Percentiles rank a stretch among this genome's conserved stretches.
Evolutionary conservation across 2,888 invertebrate species (phyloP).

Genomic region (Chydorus sphaericus): DNA sequence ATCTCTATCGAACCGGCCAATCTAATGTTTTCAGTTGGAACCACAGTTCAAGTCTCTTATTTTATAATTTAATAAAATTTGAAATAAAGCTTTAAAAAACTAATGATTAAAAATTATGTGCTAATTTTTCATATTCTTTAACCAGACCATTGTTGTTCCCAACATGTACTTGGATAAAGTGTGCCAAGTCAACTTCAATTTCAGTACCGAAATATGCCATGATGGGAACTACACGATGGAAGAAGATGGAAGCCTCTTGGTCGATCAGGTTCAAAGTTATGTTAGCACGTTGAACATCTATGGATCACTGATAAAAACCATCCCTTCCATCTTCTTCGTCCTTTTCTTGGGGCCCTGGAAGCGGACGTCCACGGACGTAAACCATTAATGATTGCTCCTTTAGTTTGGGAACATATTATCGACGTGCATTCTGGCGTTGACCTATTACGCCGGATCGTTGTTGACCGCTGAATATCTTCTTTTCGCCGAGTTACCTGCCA

Average conservation of each 20-base stretch:
- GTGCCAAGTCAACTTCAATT: conserved; percentile 7
- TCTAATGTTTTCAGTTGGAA: too few species aligned
- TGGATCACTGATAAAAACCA: conserved; percentile 9
- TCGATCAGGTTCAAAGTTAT: neutral
- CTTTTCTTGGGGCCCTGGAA: conserved; percentile 12
- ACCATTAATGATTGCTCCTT: conserved; percentile 5
- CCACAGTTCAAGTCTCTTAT: too few species aligned
- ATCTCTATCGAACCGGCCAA: too few species aligned
- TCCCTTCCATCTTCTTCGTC: conserved; percentile 10
- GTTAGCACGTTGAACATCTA: conserved; percentile 9
- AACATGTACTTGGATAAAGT: conserved; percentile 10
- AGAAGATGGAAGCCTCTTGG: neutral
- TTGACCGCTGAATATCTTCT: conserved; percentile 10
- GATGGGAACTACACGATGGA: neutral
- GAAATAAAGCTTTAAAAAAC: too few species aligned
- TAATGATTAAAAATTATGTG: too few species aligned
- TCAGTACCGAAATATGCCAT: conserved; percentile 1
- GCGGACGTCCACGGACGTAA: conserved; percentile 12
- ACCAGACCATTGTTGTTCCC: conserved; percentile 7
- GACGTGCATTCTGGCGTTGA: neutral
- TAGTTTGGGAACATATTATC: conserved; percentile 9
- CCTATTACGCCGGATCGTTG: neutral
- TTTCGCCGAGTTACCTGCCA: conserved; percentile 2
- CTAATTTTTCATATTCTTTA: too few species aligned
- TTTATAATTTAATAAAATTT: too few species aligned